Percentiles rank a stretch among this genome's conserved stretches.
phyloP scores from a whole-genome alignment of 2,888 invertebrate genomes.

The Hedychridium roseum region DNA sequence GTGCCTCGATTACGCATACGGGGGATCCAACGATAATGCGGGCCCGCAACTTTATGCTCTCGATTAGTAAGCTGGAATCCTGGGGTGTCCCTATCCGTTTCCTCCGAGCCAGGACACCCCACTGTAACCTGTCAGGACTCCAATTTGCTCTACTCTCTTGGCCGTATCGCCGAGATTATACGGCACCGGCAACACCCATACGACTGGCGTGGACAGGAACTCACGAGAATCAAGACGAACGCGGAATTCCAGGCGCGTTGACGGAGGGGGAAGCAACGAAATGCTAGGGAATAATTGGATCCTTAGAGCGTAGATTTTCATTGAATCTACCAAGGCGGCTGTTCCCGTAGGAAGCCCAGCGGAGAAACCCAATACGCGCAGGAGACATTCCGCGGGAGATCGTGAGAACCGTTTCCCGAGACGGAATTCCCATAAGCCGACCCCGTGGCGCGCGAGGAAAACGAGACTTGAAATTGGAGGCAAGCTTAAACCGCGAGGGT shows the following conservation, averaged over 20 bases:
- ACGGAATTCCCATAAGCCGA: too few species aligned
- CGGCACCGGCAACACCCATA: too few species aligned
- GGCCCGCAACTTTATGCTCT: constrained; percentile 36
- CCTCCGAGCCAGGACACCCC: constrained; percentile 37
- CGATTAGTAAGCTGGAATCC: constrained; percentile 37
- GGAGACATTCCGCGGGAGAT: constrained; percentile 26
- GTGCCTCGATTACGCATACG: too few species aligned
- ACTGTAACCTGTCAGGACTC: constrained; percentile 42
- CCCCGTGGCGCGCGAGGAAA: too few species aligned
- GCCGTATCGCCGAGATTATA: constrained; percentile 1
- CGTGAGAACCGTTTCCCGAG: constrained; percentile 41
- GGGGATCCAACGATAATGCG: too few species aligned
- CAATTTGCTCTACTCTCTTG: constrained; percentile 35
- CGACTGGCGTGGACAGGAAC: too few species aligned
- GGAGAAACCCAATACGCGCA: constrained; percentile 24
- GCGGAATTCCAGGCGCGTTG: too few species aligned
- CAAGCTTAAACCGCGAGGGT: too few species aligned
- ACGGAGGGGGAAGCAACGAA: too few species aligned
- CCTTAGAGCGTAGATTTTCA: constrained; percentile 19
- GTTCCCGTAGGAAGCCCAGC: constrained; percentile 23
- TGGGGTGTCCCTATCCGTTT: constrained; percentile 40
- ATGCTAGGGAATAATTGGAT: too few species aligned
- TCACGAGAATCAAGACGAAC: too few species aligned
- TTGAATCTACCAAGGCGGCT: constrained; percentile 24
- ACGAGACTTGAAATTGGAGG: too few species aligned